Conservation (phyloP, 2,113 vertebrate species). For the Prionailurus viverrinus region DNA sequence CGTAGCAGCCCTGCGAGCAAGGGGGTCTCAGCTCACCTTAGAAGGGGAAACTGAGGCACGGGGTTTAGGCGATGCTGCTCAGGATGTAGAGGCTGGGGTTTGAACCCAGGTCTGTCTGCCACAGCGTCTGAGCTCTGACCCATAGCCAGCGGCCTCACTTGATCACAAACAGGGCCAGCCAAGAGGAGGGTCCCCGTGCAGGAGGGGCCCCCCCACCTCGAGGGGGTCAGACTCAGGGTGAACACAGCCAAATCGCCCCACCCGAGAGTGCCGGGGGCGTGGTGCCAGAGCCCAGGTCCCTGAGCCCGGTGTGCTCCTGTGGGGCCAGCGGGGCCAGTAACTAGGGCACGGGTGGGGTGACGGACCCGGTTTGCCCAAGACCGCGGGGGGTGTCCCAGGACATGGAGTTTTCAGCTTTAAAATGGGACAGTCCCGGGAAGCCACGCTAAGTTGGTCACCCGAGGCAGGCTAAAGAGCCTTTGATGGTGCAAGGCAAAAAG, state of each 20-base stretch:
- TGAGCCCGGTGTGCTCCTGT: neutral
- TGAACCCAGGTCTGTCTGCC: neutral
- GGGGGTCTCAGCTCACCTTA: neutral
- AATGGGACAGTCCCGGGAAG: neutral
- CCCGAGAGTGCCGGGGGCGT: neutral
- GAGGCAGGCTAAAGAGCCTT: neutral
- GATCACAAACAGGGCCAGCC: neutral
- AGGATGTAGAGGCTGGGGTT: neutral
- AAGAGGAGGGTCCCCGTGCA: neutral
- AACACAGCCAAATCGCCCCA: neutral
- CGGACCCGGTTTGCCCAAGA: neutral
- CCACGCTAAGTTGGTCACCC: neutral
- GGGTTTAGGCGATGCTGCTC: rapidly evolving
- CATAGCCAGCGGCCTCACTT: neutral
- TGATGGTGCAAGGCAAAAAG: neutral
- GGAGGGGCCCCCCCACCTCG: neutral
- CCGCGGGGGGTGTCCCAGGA: neutral
- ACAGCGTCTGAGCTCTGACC: rapidly evolving
- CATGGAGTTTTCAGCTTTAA: neutral
- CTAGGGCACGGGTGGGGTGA: rapidly evolving
- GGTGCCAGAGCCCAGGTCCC: neutral
- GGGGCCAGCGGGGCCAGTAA: neutral
- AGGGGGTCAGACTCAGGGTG: neutral
- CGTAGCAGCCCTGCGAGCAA: neutral
- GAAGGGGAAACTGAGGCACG: neutral